phyloP scores from a whole-genome alignment of 1,140 invertebrate genomes.

The Trachymyrmex septentrionalis region DNA sequence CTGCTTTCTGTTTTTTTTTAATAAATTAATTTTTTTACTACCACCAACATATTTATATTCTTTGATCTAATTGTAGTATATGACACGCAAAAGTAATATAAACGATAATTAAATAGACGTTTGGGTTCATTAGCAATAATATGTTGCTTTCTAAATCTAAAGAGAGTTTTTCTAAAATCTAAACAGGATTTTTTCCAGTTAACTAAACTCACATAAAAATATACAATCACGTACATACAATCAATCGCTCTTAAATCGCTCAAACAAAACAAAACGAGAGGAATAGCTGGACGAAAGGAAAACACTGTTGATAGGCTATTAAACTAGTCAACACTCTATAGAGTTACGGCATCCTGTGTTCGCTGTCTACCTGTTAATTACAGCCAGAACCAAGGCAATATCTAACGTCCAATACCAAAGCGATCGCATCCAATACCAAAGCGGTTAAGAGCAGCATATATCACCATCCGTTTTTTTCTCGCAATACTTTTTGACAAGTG shows the following conservation, averaged over 20 bases:
- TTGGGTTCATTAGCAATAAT: slow-evolving; percentile 5
- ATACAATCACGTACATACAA: slow-evolving; percentile 14
- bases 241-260: slow-evolving; percentile 14
- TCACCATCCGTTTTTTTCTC: slow-evolving; percentile 46
- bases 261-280: slow-evolving; percentile 39
- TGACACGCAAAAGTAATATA: not conserved
- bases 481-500: slow-evolving; percentile 24
- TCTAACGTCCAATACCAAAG: slow-evolving; percentile 33
- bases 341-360: slow-evolving; percentile 53
- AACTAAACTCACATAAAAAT: slow-evolving; percentile 42
- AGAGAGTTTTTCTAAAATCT: too few relatives aligned
- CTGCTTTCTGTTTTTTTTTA: not conserved
- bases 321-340: slow-evolving; percentile 60
- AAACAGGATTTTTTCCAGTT: not conserved
- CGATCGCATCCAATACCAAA: slow-evolving; percentile 36
- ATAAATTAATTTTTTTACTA: not conserved
- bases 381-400: slow-evolving; percentile 41
- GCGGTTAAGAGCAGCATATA: slow-evolving; percentile 52
- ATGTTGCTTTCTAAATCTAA: slow-evolving; percentile 16
- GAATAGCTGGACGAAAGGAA: slow-evolving; percentile 20
- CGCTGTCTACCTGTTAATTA: slow-evolving; percentile 69
- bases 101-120: not conserved
- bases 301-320: slow-evolving; percentile 48
- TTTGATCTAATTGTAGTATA: not conserved
- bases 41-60: not conserved